Percentiles rank a stretch among this genome's conserved stretches.
These are phyloP conservation scores for Arothron firmamentum DNA, from an alignment of 2,113 vertebrate species.

Conservation along the genomic window DNA sequence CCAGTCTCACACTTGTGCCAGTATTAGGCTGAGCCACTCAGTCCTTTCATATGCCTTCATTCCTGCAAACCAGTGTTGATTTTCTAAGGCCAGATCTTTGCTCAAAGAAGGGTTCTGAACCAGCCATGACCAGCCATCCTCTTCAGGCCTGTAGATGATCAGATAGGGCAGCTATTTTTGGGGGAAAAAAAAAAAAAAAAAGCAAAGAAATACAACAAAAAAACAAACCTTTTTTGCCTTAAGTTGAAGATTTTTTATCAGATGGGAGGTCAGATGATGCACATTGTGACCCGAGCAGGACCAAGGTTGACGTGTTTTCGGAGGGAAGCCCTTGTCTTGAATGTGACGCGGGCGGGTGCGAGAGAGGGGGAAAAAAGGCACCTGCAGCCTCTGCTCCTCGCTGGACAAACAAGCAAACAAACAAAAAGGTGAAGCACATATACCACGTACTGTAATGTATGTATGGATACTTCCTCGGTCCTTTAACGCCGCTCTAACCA, in stretches of 20 bases:
- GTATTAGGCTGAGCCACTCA: conserved; percentile 51
- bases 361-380: conserved; percentile 15
- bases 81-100: conserved; percentile 57
- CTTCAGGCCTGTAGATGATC: conserved; percentile 57
- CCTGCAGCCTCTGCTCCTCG: conserved; percentile 45
- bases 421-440: conserved; percentile 56
- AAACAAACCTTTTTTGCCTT: conserved; percentile 60
- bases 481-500: conserved; percentile 16
- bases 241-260: conserved; percentile 40
- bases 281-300: conserved; percentile 37
- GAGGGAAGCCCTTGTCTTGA: conserved; percentile 24
- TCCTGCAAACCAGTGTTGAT: conserved; percentile 58
- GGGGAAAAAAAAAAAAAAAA: too few relatives aligned
- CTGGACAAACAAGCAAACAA: conserved; percentile 56
- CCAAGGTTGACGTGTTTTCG: conserved; percentile 38
- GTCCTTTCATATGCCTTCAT: conserved; percentile 62
- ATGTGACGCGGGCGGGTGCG: conserved; percentile 23
- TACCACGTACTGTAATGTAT: conserved; percentile 60
- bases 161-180: conserved; percentile 65
- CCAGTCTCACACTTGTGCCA: conserved; percentile 68
- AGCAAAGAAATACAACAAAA: too few relatives aligned
- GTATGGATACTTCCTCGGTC: conserved; percentile 30
- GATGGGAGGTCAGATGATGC: conserved; percentile 25
- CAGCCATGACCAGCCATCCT: conserved; percentile 43
- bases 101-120: conserved; percentile 15